Percentiles rank a stretch among this genome's conserved stretches.
Conservation (phyloP, 2,888 invertebrate genomes). For the Neocrepidodera transversa region DNA sequence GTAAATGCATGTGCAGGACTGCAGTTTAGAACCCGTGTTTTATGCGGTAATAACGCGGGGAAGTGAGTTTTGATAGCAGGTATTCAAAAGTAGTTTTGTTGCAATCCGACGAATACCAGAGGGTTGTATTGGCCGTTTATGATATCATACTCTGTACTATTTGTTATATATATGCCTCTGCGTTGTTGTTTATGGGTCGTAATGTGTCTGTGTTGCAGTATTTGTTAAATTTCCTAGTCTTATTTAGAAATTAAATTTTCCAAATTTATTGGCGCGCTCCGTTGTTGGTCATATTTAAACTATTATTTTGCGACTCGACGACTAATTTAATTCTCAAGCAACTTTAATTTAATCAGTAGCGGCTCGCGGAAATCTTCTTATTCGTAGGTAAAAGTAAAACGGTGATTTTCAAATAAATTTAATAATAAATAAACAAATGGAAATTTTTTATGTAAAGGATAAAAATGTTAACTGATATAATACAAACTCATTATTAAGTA, state of each 20-base stretch:
- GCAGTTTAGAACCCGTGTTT: constrained; percentile 60
- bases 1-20: constrained; percentile 60
- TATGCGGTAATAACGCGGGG: constrained; percentile 60
- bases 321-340: no score
- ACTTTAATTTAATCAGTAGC: no score
- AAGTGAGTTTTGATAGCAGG: constrained; percentile 61
- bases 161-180: constrained; percentile 54
- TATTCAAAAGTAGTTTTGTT: constrained; percentile 54
- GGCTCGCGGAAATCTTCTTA: no score
- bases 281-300: background rate
- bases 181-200: constrained; percentile 39
- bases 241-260: constrained; percentile 55
- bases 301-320: background rate
- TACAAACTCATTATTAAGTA: no score
- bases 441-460: no score
- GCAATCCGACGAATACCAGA: constrained; percentile 55
- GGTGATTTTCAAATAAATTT: no score
- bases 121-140: constrained; percentile 57
- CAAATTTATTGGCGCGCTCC: constrained; percentile 50
- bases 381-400: no score
- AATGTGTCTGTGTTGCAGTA: constrained; percentile 43
- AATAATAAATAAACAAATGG: no score
- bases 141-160: constrained; percentile 56
- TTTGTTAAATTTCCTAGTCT: constrained; percentile 51
- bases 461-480: no score